Evolutionary conservation across 2,888 invertebrate species (phyloP).

Genomic region (Metallyticus violacea): DNA sequence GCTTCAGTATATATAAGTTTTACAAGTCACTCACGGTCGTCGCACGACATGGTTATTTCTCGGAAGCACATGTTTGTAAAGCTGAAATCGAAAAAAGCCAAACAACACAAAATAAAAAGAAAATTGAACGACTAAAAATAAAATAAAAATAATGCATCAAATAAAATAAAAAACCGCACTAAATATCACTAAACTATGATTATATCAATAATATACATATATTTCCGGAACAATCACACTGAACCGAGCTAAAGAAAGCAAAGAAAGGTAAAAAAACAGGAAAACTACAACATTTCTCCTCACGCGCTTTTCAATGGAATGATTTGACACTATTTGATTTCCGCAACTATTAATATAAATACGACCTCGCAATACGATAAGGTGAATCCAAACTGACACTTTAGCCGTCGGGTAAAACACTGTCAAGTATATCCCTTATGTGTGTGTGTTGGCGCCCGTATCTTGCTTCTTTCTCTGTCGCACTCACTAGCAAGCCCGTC

Average conservation of each 20-base stretch:
- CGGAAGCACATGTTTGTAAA: neutral
- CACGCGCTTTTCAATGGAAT: neutral
- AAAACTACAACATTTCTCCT: neutral
- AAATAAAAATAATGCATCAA: neutral
- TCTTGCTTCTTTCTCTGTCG: neutral
- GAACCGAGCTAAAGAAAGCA: neutral
- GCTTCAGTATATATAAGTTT: too few relatives aligned
- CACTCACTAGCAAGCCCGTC: neutral
- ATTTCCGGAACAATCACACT: neutral
- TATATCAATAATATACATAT: neutral
- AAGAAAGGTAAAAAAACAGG: neutral
- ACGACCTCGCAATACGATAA: neutral
- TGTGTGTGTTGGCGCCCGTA: neutral
- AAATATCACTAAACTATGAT: neutral
- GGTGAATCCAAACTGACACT: slow-evolving; percentile 9
- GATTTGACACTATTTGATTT: neutral
- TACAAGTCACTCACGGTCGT: neutral
- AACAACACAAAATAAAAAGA: neutral
- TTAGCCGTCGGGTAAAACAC: slow-evolving; percentile 12
- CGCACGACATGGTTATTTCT: neutral
- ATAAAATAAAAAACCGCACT: neutral
- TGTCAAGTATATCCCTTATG: too few relatives aligned
- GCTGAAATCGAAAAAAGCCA: neutral
- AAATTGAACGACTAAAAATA: too few relatives aligned
- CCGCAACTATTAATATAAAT: neutral